phyloP scores from a whole-genome alignment of 2,888 invertebrate species.

The Meghimatium bilineatum region DNA sequence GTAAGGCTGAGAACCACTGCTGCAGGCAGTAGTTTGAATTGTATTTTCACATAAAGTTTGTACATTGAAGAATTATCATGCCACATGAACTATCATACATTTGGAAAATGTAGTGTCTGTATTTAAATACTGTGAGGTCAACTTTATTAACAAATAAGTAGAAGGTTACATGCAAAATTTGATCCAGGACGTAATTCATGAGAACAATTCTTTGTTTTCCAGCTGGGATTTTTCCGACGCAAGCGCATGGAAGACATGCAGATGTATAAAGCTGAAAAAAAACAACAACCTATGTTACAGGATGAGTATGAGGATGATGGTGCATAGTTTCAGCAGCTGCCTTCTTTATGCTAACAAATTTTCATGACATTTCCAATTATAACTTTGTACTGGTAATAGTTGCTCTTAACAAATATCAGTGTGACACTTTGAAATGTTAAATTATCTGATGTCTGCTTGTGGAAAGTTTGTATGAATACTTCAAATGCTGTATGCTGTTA shows the following conservation, averaged over 20 bases:
- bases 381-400: neutral
- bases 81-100: too few relatives aligned
- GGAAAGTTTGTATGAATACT: neutral
- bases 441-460: neutral
- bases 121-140: too few relatives aligned
- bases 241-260: constrained; percentile 67
- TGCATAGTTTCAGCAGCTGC: constrained; percentile 7
- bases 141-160: too few relatives aligned
- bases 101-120: too few relatives aligned
- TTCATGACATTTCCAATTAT: constrained; percentile 8
- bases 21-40: too few relatives aligned
- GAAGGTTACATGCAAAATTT: too few relatives aligned
- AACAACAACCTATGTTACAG: constrained; percentile 59
- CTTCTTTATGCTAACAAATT: neutral
- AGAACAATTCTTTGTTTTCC: constrained; percentile 50
- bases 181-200: neutral
- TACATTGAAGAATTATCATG: too few relatives aligned
- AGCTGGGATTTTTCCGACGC: constrained; percentile 74
- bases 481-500: neutral
- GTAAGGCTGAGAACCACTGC: too few relatives aligned
- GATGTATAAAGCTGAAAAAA: constrained; percentile 67
- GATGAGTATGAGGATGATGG: constrained; percentile 49
- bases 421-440: neutral
- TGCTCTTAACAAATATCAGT: neutral
- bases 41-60: too few relatives aligned